These are phyloP conservation scores for Lampropteryx suffumata DNA, from an alignment of 2,888 invertebrate genomes.

Conservation along the genomic window DNA sequence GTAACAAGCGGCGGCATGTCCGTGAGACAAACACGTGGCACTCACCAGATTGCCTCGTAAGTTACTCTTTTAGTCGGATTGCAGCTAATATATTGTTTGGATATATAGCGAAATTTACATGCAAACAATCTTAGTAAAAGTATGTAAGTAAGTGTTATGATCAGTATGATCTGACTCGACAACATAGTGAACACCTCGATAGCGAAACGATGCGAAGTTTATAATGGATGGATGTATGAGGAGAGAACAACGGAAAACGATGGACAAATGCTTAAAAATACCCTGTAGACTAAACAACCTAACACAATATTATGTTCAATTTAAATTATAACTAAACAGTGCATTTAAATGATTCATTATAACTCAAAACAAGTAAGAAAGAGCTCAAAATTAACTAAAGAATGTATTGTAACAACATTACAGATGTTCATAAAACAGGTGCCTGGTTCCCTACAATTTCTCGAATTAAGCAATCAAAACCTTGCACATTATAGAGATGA, in stretches of 20 bases:
- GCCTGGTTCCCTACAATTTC: conserved; percentile 31
- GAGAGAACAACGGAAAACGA: conserved; percentile 29
- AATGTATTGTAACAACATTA: conserved; percentile 15
- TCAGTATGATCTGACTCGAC: conserved; percentile 9
- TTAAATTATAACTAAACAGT: conserved; percentile 28
- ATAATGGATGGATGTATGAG: conserved; percentile 29
- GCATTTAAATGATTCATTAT: conserved; percentile 16
- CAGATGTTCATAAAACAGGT: conserved; percentile 25
- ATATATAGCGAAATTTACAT: conserved; percentile 44
- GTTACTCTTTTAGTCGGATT: neutral
- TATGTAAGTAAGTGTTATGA: conserved; percentile 9
- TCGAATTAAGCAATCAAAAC: conserved; percentile 32
- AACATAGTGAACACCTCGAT: conserved; percentile 36
- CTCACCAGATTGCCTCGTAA: neutral
- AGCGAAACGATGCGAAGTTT: conserved; percentile 28
- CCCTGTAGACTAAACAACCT: conserved; percentile 59
- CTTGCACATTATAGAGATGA: conserved; percentile 42
- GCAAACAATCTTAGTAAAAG: conserved; percentile 36
- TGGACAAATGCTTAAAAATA: conserved; percentile 55
- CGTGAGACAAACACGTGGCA: too few relatives aligned
- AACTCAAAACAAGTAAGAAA: conserved; percentile 21
- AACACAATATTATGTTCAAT: conserved; percentile 18
- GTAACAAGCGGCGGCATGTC: too few relatives aligned
- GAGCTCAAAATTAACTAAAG: conserved; percentile 25
- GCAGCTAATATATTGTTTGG: conserved; percentile 47